A percentile compares a stretch with the other conserved stretches of the same genome.
Conservation (phyloP, 1,140 invertebrate species). For the Chironomus striatipennis region DNA sequence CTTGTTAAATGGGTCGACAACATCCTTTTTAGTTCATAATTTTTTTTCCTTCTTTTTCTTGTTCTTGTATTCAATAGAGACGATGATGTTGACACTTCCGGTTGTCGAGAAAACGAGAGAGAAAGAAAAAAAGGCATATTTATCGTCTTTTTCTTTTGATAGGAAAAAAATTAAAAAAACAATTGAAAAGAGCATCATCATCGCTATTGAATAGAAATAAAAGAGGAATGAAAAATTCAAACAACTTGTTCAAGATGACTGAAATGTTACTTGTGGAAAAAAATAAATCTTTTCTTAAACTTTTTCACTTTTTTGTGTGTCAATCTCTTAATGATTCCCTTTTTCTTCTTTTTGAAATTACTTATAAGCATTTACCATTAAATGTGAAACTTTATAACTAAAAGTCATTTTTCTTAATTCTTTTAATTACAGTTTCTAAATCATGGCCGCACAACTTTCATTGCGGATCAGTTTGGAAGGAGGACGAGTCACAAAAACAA, state of each 20-base stretch:
- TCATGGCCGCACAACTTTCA: constrained; percentile 53
- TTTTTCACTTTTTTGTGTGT: not conserved
- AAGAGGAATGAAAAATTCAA: not conserved
- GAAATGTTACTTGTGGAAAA: no score
- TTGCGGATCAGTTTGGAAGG: constrained; percentile 91
- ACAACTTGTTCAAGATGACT: not conserved
- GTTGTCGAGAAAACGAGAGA: not conserved
- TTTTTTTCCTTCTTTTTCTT: not conserved
- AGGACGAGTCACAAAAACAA: constrained; percentile 90
- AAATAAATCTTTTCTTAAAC: no score
- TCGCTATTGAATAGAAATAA: not conserved
- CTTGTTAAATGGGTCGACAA: constrained; percentile 12
- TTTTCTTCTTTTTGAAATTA: not conserved
- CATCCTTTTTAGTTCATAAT: not conserved
- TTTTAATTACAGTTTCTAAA: constrained; percentile 9
- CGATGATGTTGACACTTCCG: constrained; percentile 11
- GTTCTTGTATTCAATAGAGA: not conserved
- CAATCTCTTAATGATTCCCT: not conserved
- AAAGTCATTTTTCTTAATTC: not conserved
- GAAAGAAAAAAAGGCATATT: not conserved
- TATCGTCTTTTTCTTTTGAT: not conserved
- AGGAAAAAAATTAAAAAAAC: not conserved
- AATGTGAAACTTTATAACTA: not conserved
- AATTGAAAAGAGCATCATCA: not conserved
- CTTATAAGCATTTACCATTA: not conserved